A percentile compares a stretch with the other conserved stretches of the same genome.
phyloP scores from a whole-genome alignment of 2,113 vertebrate genomes.

The Tamias sibiricus region DNA sequence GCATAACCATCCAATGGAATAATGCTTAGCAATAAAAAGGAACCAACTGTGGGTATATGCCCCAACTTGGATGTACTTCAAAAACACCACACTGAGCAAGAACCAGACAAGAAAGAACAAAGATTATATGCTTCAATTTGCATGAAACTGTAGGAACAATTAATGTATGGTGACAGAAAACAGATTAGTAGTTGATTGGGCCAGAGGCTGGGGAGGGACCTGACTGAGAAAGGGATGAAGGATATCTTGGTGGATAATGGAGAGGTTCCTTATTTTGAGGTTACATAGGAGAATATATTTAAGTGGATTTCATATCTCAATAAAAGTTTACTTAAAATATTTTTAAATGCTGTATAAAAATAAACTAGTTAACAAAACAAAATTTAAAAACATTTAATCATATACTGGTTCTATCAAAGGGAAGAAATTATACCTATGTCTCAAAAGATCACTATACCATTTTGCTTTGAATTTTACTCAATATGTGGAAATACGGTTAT shows the following conservation, averaged over 20 bases:
- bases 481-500: not conserved
- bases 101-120: not conserved
- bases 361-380: not conserved
- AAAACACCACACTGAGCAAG: not conserved
- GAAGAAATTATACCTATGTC: not conserved
- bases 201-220: not conserved
- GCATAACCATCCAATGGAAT: not conserved
- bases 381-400: constrained; percentile 8
- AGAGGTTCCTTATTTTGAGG: not conserved
- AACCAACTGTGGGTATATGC: not conserved
- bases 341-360: not conserved
- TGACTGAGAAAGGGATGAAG: not conserved
- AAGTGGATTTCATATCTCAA: not conserved
- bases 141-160: constrained; percentile 22
- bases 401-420: not conserved
- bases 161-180: not conserved
- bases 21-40: not conserved
- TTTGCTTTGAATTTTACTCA: not conserved
- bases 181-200: not conserved
- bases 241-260: not conserved
- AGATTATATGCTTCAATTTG: not conserved
- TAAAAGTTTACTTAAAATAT: not conserved
- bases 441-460: not conserved
- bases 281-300: not conserved
- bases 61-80: not conserved